Evolutionary conservation across 2,113 vertebrate species (phyloP), one percentile per base, ranked within the genome.

Genomic region (Dromaius novaehollandiae): DNA sequence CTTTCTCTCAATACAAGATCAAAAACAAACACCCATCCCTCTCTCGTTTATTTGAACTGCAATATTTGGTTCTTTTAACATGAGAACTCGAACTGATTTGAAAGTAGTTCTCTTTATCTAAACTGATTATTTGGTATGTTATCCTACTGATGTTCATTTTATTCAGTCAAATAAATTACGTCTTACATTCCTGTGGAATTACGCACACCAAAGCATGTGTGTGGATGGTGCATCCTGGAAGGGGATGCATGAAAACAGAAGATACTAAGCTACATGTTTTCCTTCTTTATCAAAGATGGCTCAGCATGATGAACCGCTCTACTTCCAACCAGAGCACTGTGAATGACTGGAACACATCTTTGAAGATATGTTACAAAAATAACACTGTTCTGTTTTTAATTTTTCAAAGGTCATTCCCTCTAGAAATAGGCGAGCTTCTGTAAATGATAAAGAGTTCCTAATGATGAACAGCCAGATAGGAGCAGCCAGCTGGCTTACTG

Each of bases 401-500:
- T 95, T 87, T 81, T 82, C 82, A 56, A 15, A 70, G 48, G 46
- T 71, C 17, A 4, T 48, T 96, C 53, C 36, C 78, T 71, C 84
- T 32, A 89, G 86, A 83, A 85, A 81, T 8, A 12, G 0, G 6
- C 3, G 8, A 79, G 55, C 46, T 64, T 77, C 40, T 71, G 12
- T 7, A 70, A 79, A 46, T 26, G 55, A 81, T 44, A 75, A 85
- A 56, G 13, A 80, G 32, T 19, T 46, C 40, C 70, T 61, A 34
- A 80, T 3, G 9, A 82, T 25, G 66, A 89, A 14, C 12, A 40
- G 73, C 7, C 19, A 91, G 81, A 56, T 73, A 68, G 3, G 65
- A 91, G 79, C 56, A 79, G 89, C 82, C 86, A 90, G 83, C 79
- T 84, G 92, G 76, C 56, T 96, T 8, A 12, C 0, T 76, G 84